These are phyloP conservation scores for Damaliscus lunatus DNA, from an alignment of 2,113 vertebrate species.

Conservation along the genomic window DNA sequence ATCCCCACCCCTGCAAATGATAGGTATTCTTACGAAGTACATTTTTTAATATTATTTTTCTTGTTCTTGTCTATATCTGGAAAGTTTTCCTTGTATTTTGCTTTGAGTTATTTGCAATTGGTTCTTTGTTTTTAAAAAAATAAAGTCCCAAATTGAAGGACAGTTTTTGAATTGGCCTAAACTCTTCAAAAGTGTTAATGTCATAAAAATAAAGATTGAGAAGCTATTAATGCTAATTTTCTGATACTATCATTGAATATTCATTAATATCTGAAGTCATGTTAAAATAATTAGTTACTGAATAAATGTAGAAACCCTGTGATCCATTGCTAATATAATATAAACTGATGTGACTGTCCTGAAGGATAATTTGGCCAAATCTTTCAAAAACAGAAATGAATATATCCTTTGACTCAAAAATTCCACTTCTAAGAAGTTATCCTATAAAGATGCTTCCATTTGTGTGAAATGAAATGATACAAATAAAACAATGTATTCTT, in stretches of 20 bases:
- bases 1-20: accelerated
- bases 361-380: neutral
- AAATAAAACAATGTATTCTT: neutral
- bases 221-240: neutral
- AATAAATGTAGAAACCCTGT: neutral
- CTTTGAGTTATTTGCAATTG: neutral
- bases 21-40: neutral
- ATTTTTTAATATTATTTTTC: neutral
- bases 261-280: neutral
- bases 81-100: neutral
- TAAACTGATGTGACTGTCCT: neutral
- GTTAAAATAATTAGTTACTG: slow-evolving; percentile 21
- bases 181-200: neutral
- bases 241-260: neutral
- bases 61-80: neutral
- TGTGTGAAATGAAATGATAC: slow-evolving; percentile 13
- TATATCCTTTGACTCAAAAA: neutral
- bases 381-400: neutral
- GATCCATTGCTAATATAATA: neutral
- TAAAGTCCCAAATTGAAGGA: neutral
- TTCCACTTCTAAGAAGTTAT: neutral
- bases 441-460: neutral
- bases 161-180: neutral
- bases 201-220: neutral
- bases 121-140: neutral